Percentiles rank a stretch among this genome's conserved stretches.
Evolutionary conservation across 2,797 vertebrate species (phyloP).

Genomic region (Enteromius unitaeniatus): DNA sequence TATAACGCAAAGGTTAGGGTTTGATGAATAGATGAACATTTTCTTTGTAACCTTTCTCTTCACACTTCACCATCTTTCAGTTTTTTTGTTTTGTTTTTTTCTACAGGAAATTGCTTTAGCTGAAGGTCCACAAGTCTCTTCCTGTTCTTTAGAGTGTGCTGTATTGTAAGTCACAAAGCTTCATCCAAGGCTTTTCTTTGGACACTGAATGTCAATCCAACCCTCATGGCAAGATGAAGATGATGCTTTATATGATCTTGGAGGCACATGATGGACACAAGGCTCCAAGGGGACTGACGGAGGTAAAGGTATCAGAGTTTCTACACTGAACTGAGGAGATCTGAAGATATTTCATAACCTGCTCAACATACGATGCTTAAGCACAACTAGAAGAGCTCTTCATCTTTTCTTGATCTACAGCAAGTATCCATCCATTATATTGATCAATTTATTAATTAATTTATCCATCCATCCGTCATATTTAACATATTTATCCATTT

Average conservation of each 20-base stretch:
- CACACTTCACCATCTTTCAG: not conserved
- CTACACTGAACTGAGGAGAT: not conserved
- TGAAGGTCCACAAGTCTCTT: not conserved
- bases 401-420: too few relatives aligned
- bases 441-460: too few relatives aligned
- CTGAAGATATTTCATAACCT: not conserved
- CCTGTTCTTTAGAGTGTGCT: not conserved
- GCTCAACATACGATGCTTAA: too few relatives aligned
- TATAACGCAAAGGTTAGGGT: not conserved
- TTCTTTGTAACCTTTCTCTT: not conserved
- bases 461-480: too few relatives aligned
- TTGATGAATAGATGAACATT: not conserved
- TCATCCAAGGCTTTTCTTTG: not conserved
- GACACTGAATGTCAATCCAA: not conserved
- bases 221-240: not conserved
- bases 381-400: not conserved
- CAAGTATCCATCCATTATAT: too few relatives aligned
- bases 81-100: not conserved
- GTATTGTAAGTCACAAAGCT: not conserved
- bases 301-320: not conserved
- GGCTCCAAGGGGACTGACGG: constrained; percentile 2
- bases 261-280: not conserved
- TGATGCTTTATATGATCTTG: rapidly evolving
- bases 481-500: too few relatives aligned
- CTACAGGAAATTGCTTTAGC: not conserved